phyloP scores from a whole-genome alignment of 2,797 vertebrate genomes.

The Neosilurus hyrtlii region DNA sequence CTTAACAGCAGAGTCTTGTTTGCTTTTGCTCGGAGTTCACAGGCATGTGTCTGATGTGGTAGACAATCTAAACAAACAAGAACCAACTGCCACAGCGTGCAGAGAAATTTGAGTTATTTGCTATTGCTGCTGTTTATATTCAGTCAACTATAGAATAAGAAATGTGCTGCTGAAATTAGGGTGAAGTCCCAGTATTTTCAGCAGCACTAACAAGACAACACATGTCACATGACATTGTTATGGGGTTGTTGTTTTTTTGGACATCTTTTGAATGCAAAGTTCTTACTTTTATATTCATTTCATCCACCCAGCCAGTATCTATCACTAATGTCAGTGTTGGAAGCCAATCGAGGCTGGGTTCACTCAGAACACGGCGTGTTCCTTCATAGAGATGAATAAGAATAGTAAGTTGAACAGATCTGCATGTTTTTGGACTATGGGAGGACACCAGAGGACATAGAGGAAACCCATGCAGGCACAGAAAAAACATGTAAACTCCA shows the following conservation, averaged over 20 bases:
- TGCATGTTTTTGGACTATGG: too few relatives aligned
- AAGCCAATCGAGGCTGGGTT: too few relatives aligned
- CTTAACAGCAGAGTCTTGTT: background rate
- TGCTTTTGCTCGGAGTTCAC: background rate
- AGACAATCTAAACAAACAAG: background rate
- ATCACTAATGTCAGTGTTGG: too few relatives aligned
- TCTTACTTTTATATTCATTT: background rate
- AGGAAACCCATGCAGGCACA: too few relatives aligned
- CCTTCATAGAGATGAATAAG: too few relatives aligned
- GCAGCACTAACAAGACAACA: background rate
- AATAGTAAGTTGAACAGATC: too few relatives aligned
- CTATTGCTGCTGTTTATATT: background rate
- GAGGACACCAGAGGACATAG: too few relatives aligned
- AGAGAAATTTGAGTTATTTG: background rate
- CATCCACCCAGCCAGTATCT: too few relatives aligned
- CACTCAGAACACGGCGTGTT: too few relatives aligned
- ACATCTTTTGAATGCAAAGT: background rate
- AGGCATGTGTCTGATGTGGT: background rate
- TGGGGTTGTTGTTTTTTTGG: background rate
- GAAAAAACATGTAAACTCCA: too few relatives aligned
- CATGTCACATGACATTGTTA: background rate
- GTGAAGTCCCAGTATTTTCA: background rate
- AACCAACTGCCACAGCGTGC: background rate
- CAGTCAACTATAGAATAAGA: background rate
- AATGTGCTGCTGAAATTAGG: background rate